These are phyloP conservation scores for Sinohyriopsis cumingii DNA, from an alignment of 2,888 invertebrate species.

Conservation along the genomic window DNA sequence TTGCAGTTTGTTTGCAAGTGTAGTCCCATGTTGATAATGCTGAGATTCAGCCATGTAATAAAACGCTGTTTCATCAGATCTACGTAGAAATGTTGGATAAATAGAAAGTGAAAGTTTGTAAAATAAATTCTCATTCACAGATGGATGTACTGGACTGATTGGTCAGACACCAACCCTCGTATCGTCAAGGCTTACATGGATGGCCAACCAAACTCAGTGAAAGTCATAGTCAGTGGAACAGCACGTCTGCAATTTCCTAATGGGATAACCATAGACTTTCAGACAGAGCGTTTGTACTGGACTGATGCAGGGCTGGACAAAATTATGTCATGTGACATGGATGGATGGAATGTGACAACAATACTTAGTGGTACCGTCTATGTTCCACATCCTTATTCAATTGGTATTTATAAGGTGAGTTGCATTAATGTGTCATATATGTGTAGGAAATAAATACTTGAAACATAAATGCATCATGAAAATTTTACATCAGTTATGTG, in stretches of 20 bases:
- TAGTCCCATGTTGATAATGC: too few species aligned
- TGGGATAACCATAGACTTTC: slow-evolving; percentile 88
- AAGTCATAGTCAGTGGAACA: slow-evolving; percentile 69
- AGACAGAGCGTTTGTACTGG: slow-evolving; percentile 88
- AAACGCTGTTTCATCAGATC: too few species aligned
- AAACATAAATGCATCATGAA: too few species aligned
- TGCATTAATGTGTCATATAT: neutral
- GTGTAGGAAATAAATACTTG: too few species aligned
- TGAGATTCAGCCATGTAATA: too few species aligned
- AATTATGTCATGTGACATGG: slow-evolving; percentile 83
- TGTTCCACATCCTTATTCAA: slow-evolving; percentile 88
- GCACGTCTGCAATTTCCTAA: slow-evolving; percentile 87
- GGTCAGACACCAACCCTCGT: slow-evolving; percentile 84
- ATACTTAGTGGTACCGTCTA: slow-evolving; percentile 75
- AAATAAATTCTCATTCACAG: slow-evolving; percentile 55
- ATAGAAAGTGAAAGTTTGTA: too few species aligned
- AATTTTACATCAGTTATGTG: too few species aligned
- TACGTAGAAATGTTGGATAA: too few species aligned
- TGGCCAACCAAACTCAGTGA: slow-evolving; percentile 77
- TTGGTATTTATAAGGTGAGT: slow-evolving; percentile 83
- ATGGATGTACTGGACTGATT: slow-evolving; percentile 90
- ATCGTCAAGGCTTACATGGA: slow-evolving; percentile 87
- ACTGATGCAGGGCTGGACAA: slow-evolving; percentile 88
- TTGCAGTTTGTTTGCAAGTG: too few species aligned
- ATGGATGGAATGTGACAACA: slow-evolving; percentile 77